phyloP scores from a whole-genome alignment of 92 coral and sea anemone genomes.

The Montipora capitata region DNA sequence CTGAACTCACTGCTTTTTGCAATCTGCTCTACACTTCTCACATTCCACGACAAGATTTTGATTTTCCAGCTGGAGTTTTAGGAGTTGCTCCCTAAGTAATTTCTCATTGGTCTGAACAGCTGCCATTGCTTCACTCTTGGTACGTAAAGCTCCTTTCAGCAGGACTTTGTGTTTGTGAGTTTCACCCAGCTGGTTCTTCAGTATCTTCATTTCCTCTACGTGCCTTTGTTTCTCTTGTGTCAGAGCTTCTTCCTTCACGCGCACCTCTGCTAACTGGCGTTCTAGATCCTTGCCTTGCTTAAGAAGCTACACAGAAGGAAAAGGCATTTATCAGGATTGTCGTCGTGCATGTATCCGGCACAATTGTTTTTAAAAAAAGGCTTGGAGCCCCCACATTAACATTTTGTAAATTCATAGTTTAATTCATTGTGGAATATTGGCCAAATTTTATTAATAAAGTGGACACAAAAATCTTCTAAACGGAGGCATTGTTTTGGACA shows the following conservation, averaged over 20 bases:
- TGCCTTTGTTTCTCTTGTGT: slow-evolving; percentile 23
- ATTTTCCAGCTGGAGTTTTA: too few species aligned
- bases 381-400: too few species aligned
- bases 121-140: slow-evolving; percentile 1
- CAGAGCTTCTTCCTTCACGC: not conserved
- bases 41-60: too few species aligned
- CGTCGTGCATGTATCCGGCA: fast-evolving
- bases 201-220: slow-evolving; percentile 42
- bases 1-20: too few species aligned
- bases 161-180: slow-evolving; percentile 10
- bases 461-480: too few species aligned
- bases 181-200: slow-evolving; percentile 48
- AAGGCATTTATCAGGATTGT: too few species aligned
- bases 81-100: slow-evolving; percentile 42
- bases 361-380: too few species aligned
- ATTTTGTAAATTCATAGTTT: too few species aligned
- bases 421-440: too few species aligned
- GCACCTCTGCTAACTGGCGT: slow-evolving; percentile 40
- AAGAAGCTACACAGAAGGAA: not conserved
- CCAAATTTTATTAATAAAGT: too few species aligned
- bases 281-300: slow-evolving; percentile 29
- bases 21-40: too few species aligned
- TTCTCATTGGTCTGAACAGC: slow-evolving; percentile 48
- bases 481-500: too few species aligned
- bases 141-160: slow-evolving; percentile 26